A percentile compares a stretch with the other conserved stretches of the same genome.
Evolutionary conservation across 2,113 vertebrate species (phyloP).

Genomic region (Cyanoliseus patagonus): DNA sequence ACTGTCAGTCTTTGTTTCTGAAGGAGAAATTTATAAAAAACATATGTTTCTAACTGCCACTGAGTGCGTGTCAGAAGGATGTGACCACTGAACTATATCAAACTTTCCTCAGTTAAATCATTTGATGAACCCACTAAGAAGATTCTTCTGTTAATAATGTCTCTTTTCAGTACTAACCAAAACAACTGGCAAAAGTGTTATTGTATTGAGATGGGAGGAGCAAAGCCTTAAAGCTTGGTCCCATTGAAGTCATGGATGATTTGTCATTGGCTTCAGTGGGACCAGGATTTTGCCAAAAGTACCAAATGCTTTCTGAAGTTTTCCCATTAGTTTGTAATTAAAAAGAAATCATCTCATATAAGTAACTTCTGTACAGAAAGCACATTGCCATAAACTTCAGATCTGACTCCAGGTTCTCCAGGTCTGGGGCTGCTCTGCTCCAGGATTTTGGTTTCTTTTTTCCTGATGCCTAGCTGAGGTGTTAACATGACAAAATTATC

Average conservation of each 20-base stretch:
- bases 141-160: slow-evolving; percentile 65
- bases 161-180: slow-evolving; percentile 55
- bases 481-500: background rate
- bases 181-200: background rate
- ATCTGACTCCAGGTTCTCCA: background rate
- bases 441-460: background rate
- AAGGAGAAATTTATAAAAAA: slow-evolving; percentile 86
- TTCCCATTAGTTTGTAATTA: slow-evolving; percentile 43
- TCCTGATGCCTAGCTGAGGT: background rate
- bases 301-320: slow-evolving; percentile 30
- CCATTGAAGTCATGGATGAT: background rate
- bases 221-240: background rate
- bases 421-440: background rate
- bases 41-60: slow-evolving; percentile 86
- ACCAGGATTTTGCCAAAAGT: slow-evolving; percentile 31
- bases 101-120: slow-evolving; percentile 59
- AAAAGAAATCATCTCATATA: slow-evolving; percentile 5
- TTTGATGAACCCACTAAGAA: slow-evolving; percentile 50
- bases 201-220: background rate
- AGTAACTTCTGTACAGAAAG: background rate
- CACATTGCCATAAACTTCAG: background rate
- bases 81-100: slow-evolving; percentile 70
- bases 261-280: background rate
- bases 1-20: slow-evolving; percentile 81
- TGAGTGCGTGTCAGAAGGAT: slow-evolving; percentile 74